Evolutionary conservation across 2,888 invertebrate species (phyloP), one percentile per base, ranked within the genome.

Genomic region (Schizaphis graminum): DNA sequence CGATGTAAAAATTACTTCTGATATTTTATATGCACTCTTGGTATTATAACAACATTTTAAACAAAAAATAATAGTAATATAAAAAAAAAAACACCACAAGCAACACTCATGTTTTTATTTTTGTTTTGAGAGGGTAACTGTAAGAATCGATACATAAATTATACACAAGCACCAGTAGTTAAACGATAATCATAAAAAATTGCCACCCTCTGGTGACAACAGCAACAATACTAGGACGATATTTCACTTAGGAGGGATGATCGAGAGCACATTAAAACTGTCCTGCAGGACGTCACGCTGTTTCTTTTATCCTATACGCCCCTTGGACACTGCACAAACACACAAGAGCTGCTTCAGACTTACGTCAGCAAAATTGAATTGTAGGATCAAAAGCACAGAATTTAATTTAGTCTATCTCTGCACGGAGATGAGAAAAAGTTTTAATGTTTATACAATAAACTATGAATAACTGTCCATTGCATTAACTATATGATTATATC

Each of bases 221-320:
- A 41, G n/a, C 61, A 89, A 93, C 93, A 85, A 93, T 89, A 28
- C 93, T 26, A 85, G 57, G 41, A 90, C 94, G 90, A 94, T 94
- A 94, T 94, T 94, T 94, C 94, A 94, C 86, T 94, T 41, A 61
- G 90, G 61, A 90, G 94, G 94, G 90, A 94, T 53, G 93, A 93
- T 86, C 90, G 57, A 86, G 93, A 90, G 85, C 90, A 90, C 86
- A 91, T 94, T 90, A 91, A 90, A 94, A 91, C 90, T 90, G 61
- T 94, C 90, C 90, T 61, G 90, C 85, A 91, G 93, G 94, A 94
- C 90, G 86, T 91, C 90, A 94, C 28, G 90, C 90, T 86, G 90
- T 85, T 94, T 93, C 84, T 93, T 94, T 94, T 94, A 91, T 91
- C 35, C 61, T 49, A 35, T n/a, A 41, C 89, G 57, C 77, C 89